Conservation (phyloP, 2,888 invertebrate genomes). For the Melanostoma mellinum region DNA sequence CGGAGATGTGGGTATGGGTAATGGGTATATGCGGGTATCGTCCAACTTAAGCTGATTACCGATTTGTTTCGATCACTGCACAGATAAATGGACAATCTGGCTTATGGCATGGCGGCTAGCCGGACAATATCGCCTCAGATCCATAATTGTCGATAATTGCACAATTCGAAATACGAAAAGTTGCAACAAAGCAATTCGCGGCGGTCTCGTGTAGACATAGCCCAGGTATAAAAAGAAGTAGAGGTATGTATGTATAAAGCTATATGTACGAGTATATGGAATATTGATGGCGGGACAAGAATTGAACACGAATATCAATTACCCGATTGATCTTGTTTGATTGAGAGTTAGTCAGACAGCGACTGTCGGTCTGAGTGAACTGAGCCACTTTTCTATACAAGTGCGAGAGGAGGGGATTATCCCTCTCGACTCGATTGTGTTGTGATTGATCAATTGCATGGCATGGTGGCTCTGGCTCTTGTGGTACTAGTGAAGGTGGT, state of each 20-base stretch:
- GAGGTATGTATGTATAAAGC: too few species aligned
- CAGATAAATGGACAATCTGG: conserved; percentile 59
- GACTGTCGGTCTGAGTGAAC: conserved; percentile 63
- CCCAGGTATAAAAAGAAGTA: conserved; percentile 9
- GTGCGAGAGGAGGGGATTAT: conserved; percentile 44
- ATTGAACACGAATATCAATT: conserved; percentile 66
- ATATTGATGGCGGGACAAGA: conserved; percentile 19
- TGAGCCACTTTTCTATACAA: conserved; percentile 24
- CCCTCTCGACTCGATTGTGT: conserved; percentile 20
- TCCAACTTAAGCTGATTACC: conserved; percentile 67
- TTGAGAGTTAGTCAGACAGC: conserved; percentile 69
- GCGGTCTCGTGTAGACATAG: conserved; percentile 16
- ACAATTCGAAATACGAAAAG: conserved; percentile 57
- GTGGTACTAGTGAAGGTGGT: too few species aligned
- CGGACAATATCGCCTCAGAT: conserved; percentile 54
- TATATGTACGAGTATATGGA: too few species aligned
- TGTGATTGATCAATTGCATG: conserved; percentile 70
- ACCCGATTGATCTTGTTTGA: conserved; percentile 72
- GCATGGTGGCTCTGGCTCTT: conserved; percentile 21
- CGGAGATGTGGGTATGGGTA: not conserved
- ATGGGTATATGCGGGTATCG: conserved; percentile 29
- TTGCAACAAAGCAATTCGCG: conserved; percentile 64
- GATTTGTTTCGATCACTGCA: conserved; percentile 68
- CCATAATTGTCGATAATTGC: conserved; percentile 72
- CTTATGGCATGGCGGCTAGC: conserved; percentile 36